Evolutionary conservation across 2,113 vertebrate genomes (phyloP).

Genomic region (Paratilapia polleni): DNA sequence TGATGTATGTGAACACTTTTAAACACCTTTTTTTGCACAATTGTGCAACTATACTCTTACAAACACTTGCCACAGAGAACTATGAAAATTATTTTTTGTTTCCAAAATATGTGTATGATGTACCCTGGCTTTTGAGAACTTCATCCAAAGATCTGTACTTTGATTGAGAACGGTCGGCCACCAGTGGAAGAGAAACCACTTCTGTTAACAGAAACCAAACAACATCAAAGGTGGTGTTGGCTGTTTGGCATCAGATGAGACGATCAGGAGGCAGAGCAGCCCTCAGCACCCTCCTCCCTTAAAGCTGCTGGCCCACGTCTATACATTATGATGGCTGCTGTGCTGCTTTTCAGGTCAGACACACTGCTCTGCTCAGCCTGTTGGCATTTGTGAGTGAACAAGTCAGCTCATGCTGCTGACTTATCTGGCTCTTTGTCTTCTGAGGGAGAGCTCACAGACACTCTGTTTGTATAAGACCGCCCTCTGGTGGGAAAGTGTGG

Average conservation of each 20-base stretch:
- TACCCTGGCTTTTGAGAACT: neutral
- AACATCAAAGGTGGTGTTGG: constrained; percentile 48
- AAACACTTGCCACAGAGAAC: neutral
- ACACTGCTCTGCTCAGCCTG: constrained; percentile 4
- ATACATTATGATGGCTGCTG: constrained; percentile 29
- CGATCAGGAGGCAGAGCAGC: constrained; percentile 17
- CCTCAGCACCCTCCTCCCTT: constrained; percentile 36
- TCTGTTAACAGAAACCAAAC: constrained; percentile 24
- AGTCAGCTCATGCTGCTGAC: constrained; percentile 43
- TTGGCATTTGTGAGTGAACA: constrained; percentile 46
- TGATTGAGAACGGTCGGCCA: constrained; percentile 5
- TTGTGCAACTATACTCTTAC: neutral
- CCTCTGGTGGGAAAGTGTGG: constrained; percentile 55
- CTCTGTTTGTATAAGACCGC: constrained; percentile 25
- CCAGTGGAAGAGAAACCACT: constrained; percentile 22
- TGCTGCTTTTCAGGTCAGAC: constrained; percentile 30
- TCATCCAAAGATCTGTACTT: neutral
- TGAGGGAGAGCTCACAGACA: neutral
- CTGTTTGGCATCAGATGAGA: constrained; percentile 54
- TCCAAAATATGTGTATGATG: neutral
- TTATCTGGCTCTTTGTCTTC: constrained; percentile 33
- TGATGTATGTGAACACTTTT: neutral
- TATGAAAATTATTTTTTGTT: neutral
- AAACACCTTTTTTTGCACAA: neutral
- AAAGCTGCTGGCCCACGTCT: constrained; percentile 50